Evolutionary conservation across 2,888 invertebrate genomes (phyloP).

Genomic region (Shargacucullia verbasci): DNA sequence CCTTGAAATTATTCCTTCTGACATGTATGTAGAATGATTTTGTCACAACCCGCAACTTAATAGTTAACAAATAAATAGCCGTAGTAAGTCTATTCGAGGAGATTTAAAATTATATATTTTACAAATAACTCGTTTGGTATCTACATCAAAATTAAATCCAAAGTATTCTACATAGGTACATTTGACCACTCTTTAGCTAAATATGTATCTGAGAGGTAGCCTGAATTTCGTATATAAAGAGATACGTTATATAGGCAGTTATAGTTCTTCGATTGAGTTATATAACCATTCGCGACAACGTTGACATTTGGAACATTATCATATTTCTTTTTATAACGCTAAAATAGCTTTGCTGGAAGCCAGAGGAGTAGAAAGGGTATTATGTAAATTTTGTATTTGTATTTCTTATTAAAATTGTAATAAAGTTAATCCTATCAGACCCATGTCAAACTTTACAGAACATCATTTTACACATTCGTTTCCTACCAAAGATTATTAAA

Average conservation of each 20-base stretch:
- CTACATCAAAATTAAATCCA: conserved; percentile 16
- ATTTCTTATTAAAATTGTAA: conserved; percentile 36
- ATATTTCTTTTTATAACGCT: background rate
- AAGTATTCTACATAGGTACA: conserved; percentile 12
- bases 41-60: conserved; percentile 18
- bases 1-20: too few species aligned
- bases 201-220: background rate
- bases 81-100: conserved; percentile 30
- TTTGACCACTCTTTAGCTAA: conserved; percentile 25
- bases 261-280: background rate
- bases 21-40: conserved; percentile 7
- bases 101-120: conserved; percentile 22
- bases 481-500: conserved; percentile 36
- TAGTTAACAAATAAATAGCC: conserved; percentile 45
- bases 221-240: background rate
- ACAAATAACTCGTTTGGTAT: conserved; percentile 27
- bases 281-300: conserved; percentile 1
- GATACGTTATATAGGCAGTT: background rate
- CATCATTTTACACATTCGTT: conserved; percentile 30
- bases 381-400: conserved; percentile 12
- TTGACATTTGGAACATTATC: background rate
- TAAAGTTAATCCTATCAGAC: conserved; percentile 52
- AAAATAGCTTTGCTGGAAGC: background rate
- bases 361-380: conserved; percentile 12
- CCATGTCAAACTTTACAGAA: conserved; percentile 45